Evolutionary conservation across 2,797 vertebrate genomes (phyloP).

Genomic region (Gouania willdenowi): DNA sequence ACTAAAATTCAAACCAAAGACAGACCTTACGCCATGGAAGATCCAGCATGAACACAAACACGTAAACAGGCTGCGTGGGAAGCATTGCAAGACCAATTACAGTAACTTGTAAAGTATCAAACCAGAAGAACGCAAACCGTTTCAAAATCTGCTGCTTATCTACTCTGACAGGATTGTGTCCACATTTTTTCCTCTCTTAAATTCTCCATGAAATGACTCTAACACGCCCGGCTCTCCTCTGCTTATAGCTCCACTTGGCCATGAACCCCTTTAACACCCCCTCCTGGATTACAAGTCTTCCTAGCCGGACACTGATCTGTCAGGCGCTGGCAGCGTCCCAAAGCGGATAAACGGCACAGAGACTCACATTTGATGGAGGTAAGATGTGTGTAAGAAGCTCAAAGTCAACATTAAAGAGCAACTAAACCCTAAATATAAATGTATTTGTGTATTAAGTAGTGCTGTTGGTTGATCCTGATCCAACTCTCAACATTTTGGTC

Average conservation of each 20-base stretch:
- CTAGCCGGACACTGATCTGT: conserved; percentile 35
- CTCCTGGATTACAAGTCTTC: conserved; percentile 41
- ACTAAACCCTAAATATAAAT: too few relatives aligned
- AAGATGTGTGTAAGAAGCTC: not conserved
- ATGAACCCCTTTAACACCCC: conserved; percentile 18
- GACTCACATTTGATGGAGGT: conserved; percentile 2
- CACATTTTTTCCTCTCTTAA: conserved; percentile 35
- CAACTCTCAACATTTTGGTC: too few relatives aligned
- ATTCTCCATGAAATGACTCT: conserved; percentile 55
- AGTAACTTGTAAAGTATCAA: too few relatives aligned
- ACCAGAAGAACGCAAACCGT: too few relatives aligned
- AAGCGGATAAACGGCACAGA: conserved; percentile 18
- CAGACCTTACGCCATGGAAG: too few relatives aligned
- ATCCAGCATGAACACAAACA: too few relatives aligned
- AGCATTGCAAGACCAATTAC: too few relatives aligned
- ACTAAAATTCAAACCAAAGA: too few relatives aligned
- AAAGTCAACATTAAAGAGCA: not conserved
- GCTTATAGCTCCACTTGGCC: conserved; percentile 51
- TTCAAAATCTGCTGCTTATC: too few relatives aligned
- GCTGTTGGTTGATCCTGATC: too few relatives aligned
- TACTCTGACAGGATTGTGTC: conserved; percentile 28
- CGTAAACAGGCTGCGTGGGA: too few relatives aligned
- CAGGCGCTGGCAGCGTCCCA: conserved; percentile 27
- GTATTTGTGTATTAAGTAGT: too few relatives aligned
- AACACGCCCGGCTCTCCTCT: conserved; percentile 42